Evolutionary conservation across 2,888 invertebrate genomes (phyloP).

Genomic region (Ecdyonurus torrentis): DNA sequence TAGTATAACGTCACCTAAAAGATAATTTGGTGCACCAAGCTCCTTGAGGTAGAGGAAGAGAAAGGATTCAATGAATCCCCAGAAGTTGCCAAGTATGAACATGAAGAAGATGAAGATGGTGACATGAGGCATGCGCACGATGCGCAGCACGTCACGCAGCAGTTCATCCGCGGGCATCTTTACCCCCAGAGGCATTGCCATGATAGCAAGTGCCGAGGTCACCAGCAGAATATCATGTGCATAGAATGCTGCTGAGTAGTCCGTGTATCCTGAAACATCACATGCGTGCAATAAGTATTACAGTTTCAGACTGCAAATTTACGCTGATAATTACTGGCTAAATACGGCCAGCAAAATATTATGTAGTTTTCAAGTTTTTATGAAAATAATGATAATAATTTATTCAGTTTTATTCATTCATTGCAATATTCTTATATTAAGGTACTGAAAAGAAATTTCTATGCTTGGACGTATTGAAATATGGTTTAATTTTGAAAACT

Average conservation of each 20-base stretch:
- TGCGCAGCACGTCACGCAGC: constrained; percentile 52
- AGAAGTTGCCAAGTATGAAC: constrained; percentile 67
- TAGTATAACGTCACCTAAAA: constrained; percentile 41
- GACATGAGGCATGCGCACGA: constrained; percentile 62
- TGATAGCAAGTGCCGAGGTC: constrained; percentile 54
- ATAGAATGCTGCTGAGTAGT: constrained; percentile 79
- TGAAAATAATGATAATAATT: too few relatives aligned
- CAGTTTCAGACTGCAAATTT: not conserved
- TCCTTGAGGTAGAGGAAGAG: constrained; percentile 73
- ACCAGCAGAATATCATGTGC: constrained; percentile 56
- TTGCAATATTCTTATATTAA: too few relatives aligned
- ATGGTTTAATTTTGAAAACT: too few relatives aligned
- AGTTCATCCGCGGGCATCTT: constrained; percentile 63
- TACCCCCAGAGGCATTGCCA: constrained; percentile 60
- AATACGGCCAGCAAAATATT: too few relatives aligned
- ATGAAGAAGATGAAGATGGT: constrained; percentile 65
- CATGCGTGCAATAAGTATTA: too few relatives aligned
- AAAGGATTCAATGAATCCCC: constrained; percentile 82
- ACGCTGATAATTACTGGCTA: too few relatives aligned
- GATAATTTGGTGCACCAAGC: constrained; percentile 64
- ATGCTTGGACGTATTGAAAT: too few relatives aligned
- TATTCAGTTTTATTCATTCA: too few relatives aligned
- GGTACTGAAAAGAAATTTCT: too few relatives aligned
- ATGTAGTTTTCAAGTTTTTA: too few relatives aligned
- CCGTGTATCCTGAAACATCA: constrained; percentile 45